phyloP scores from a whole-genome alignment of 2,113 vertebrate genomes.

The Montifringilla adamsi region DNA sequence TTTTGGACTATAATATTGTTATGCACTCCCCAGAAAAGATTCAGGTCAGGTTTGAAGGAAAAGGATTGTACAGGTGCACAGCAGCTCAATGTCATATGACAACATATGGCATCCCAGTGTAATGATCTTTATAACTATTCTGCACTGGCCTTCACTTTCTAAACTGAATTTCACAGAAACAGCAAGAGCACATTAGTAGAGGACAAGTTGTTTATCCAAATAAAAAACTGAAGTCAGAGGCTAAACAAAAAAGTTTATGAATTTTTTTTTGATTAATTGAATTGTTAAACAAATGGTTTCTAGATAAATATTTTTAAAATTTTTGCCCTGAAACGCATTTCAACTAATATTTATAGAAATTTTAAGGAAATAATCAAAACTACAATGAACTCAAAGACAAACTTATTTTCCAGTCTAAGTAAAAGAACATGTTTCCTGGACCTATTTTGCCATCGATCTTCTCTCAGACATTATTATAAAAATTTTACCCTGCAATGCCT shows the following conservation, averaged over 20 bases:
- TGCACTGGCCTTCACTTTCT: neutral
- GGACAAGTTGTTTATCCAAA: neutral
- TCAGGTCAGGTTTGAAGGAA: neutral
- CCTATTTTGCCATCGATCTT: neutral
- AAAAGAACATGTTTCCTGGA: neutral
- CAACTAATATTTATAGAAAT: neutral
- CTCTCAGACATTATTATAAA: neutral
- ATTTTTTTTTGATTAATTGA: neutral
- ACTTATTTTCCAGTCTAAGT: neutral
- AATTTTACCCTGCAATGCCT: neutral
- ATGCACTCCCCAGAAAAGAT: neutral
- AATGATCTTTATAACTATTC: neutral
- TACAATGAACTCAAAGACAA: neutral
- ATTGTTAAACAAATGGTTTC: neutral
- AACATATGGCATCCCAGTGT: neutral
- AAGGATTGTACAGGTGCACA: neutral
- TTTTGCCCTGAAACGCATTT: neutral
- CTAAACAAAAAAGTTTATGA: accelerated
- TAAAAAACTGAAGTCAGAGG: neutral
- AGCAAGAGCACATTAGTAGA: neutral
- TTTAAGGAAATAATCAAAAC: neutral
- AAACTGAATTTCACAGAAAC: neutral
- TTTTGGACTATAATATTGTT: neutral
- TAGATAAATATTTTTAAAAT: neutral
- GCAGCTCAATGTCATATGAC: neutral